phyloP scores from a whole-genome alignment of 2,888 invertebrate genomes.

The Pimpla rufipes region DNA sequence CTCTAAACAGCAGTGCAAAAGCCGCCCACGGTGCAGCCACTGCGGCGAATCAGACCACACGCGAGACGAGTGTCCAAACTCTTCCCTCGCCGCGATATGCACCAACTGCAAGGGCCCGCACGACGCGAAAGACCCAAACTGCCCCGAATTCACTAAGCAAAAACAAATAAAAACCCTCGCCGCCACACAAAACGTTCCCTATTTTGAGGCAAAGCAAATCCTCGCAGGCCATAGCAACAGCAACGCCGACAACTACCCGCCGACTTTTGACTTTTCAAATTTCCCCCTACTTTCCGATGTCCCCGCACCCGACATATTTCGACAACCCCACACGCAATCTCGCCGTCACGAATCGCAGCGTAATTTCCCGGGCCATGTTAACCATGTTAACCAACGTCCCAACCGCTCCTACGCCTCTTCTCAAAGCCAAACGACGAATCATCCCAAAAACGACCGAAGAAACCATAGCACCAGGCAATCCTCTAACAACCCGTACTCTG shows the following conservation, averaged over 20 bases:
- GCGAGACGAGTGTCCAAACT: not conserved
- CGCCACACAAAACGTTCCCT: too few relatives aligned
- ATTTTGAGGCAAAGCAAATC: too few relatives aligned
- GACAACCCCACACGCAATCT: not conserved
- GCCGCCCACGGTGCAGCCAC: not conserved
- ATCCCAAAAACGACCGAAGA: not conserved
- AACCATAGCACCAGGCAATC: not conserved
- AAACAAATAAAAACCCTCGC: too few relatives aligned
- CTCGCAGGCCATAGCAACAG: not conserved
- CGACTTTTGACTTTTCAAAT: not conserved
- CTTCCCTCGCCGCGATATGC: not conserved
- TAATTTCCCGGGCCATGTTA: not conserved
- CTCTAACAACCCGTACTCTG: not conserved
- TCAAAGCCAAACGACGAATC: not conserved
- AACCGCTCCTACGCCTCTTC: not conserved
- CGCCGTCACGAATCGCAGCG: not conserved
- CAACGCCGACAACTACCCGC: not conserved
- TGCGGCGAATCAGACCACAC: not conserved
- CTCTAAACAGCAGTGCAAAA: not conserved
- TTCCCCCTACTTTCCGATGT: not conserved
- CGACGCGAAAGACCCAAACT: not conserved
- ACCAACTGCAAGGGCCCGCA: not conserved
- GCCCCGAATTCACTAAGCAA: not conserved
- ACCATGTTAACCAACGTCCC: not conserved
- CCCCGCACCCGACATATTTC: not conserved